A percentile compares a stretch with the other conserved stretches of the same genome.
phyloP scores from a whole-genome alignment of 2,888 invertebrate species.

The Drosophila tanythrix region DNA sequence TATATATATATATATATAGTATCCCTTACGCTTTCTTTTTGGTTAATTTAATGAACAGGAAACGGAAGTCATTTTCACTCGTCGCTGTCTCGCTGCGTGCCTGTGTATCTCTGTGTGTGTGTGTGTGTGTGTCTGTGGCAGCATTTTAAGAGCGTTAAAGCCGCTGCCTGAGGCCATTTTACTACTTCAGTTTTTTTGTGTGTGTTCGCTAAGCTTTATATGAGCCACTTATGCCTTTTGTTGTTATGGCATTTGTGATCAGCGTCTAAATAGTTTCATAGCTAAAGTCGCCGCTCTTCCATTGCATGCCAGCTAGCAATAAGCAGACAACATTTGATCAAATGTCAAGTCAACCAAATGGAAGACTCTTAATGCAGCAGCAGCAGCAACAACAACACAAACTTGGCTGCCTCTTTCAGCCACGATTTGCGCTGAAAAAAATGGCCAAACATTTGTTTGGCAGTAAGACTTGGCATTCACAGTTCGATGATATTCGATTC shows the following conservation, averaged over 20 bases:
- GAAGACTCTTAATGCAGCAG: background rate
- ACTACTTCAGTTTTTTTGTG: background rate
- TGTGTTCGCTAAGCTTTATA: conserved; percentile 20
- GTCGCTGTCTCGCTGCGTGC: conserved; percentile 23
- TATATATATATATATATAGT: conserved; percentile 4
- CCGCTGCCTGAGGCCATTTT: conserved; percentile 6
- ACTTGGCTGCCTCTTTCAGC: conserved; percentile 4
- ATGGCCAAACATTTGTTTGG: conserved; percentile 13
- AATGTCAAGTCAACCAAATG: conserved; percentile 27
- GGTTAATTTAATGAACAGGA: conserved; percentile 73
- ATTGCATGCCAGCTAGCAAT: conserved; percentile 29
- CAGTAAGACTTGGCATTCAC: background rate
- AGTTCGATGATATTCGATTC: background rate
- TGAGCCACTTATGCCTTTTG: conserved; percentile 28
- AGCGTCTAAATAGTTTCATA: conserved; percentile 21
- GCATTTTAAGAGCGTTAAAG: conserved; percentile 21
- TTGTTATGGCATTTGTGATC: conserved; percentile 36
- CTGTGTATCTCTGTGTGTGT: conserved; percentile 4
- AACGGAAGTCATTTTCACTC: conserved; percentile 72
- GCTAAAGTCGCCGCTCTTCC: background rate
- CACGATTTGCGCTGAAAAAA: conserved; percentile 2
- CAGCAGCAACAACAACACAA: background rate
- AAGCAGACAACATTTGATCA: conserved; percentile 24
- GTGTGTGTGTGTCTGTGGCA: conserved; percentile 4
- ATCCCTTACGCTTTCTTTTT: conserved; percentile 65